Evolutionary conservation across 2,888 invertebrate genomes (phyloP).

Genomic region (Drosophila kanekoi): DNA sequence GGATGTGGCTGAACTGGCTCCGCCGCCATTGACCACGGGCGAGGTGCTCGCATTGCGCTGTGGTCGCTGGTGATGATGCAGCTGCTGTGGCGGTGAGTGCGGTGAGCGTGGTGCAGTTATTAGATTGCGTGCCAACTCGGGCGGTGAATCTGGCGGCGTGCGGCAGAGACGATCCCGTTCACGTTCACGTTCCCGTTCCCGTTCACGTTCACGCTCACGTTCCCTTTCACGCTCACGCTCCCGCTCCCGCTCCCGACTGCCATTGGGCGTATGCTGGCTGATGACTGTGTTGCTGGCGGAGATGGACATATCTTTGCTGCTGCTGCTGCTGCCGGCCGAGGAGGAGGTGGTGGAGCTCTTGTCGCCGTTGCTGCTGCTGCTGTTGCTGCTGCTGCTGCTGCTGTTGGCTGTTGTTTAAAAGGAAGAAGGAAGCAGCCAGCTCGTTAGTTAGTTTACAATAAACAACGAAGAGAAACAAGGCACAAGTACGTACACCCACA

Average conservation of each 20-base stretch:
- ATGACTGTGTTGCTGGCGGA: slow-evolving; percentile 54
- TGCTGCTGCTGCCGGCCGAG: slow-evolving; percentile 51
- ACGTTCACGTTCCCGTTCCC: slow-evolving; percentile 37
- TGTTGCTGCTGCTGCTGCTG: slow-evolving; percentile 52
- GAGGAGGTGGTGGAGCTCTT: slow-evolving; percentile 42
- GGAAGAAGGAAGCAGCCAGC: slow-evolving; percentile 24
- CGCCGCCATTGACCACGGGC: slow-evolving; percentile 84
- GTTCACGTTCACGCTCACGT: slow-evolving; percentile 38
- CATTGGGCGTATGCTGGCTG: slow-evolving; percentile 50
- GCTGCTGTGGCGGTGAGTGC: slow-evolving; percentile 82
- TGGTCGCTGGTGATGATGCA: slow-evolving; percentile 78
- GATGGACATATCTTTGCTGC: slow-evolving; percentile 60
- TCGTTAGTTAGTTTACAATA: slow-evolving; percentile 64
- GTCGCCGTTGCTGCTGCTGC: slow-evolving; percentile 60
- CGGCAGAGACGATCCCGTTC: slow-evolving; percentile 81
- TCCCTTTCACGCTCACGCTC: slow-evolving; percentile 53
- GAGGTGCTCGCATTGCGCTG: slow-evolving; percentile 85
- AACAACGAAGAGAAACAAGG: slow-evolving; percentile 54
- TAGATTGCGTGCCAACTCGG: slow-evolving; percentile 79
- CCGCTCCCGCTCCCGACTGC: slow-evolving; percentile 49
- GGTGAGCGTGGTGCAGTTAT: slow-evolving; percentile 84
- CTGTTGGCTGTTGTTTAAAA: slow-evolving; percentile 58
- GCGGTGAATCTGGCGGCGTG: slow-evolving; percentile 85
- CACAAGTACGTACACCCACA: slow-evolving; percentile 7
- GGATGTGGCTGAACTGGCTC: slow-evolving; percentile 76